These are phyloP conservation scores for Bunonema sp. DNA, from an alignment of 2,888 invertebrate genomes.

Conservation along the genomic window DNA sequence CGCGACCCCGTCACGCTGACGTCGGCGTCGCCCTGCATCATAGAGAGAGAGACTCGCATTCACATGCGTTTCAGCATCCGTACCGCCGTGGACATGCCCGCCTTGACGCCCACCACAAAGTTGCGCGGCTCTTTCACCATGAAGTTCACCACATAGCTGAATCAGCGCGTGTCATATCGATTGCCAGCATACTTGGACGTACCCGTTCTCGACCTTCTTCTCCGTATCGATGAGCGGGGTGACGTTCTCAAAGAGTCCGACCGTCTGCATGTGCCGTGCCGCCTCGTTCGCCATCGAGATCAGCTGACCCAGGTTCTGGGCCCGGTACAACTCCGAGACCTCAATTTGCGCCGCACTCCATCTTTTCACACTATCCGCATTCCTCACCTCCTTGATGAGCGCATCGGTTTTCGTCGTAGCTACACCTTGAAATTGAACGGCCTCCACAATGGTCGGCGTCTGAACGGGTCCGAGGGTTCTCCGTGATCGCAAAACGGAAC, in stretches of 20 bases:
- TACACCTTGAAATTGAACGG: slow-evolving; percentile 37
- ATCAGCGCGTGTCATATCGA: too few relatives aligned
- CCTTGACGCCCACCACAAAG: slow-evolving; percentile 32
- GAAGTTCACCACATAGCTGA: slow-evolving; percentile 74
- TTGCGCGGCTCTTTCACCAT: slow-evolving; percentile 68
- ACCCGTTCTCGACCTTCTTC: slow-evolving; percentile 48
- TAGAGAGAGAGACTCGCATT: neutral
- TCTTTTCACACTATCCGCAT: neutral
- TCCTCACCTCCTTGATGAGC: slow-evolving; percentile 52
- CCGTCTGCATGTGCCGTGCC: slow-evolving; percentile 31
- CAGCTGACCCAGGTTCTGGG: slow-evolving; percentile 66
- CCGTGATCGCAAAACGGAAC: too few relatives aligned
- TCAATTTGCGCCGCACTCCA: neutral
- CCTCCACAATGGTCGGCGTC: slow-evolving; percentile 20
- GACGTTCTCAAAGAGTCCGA: slow-evolving; percentile 72
- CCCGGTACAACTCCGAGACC: slow-evolving; percentile 62
- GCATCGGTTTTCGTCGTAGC: slow-evolving; percentile 30
- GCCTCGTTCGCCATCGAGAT: slow-evolving; percentile 29
- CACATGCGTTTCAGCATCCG: neutral
- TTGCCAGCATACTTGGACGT: too few relatives aligned
- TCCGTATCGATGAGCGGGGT: slow-evolving; percentile 74
- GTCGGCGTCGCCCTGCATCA: slow-evolving; percentile 25
- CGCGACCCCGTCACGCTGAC: slow-evolving; percentile 19
- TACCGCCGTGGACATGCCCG: slow-evolving; percentile 25
- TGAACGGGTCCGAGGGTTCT: too few relatives aligned